These are phyloP conservation scores for Elephas maximus DNA, from an alignment of 2,113 vertebrate genomes.

Conservation along the genomic window DNA sequence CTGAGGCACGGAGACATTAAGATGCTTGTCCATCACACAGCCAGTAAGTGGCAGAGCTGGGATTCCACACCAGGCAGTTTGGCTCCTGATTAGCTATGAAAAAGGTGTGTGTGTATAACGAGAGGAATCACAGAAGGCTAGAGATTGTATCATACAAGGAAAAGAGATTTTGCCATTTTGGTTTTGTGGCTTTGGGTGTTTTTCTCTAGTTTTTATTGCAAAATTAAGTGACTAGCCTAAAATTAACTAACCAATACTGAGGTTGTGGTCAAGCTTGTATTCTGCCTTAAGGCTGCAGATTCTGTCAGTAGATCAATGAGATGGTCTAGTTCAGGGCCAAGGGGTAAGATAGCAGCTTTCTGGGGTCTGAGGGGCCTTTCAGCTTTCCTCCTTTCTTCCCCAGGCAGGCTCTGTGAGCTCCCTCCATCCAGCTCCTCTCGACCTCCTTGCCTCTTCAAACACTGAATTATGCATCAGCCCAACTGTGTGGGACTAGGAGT, in stretches of 20 bases:
- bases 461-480: not conserved
- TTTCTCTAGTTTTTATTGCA: not conserved
- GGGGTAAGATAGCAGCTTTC: accelerated
- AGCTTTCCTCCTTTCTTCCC: not conserved
- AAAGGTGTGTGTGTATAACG: accelerated
- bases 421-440: not conserved
- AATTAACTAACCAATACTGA: not conserved
- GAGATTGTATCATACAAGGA: not conserved
- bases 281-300: not conserved
- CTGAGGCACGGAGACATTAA: not conserved
- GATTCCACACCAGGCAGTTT: not conserved
- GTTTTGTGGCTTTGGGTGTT: not conserved
- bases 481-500: not conserved
- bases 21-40: not conserved
- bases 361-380: not conserved
- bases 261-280: not conserved
- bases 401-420: not conserved
- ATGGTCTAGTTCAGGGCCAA: not conserved
- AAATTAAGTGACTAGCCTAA: not conserved
- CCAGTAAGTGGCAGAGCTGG: not conserved
- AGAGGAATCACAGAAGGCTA: not conserved
- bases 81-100: not conserved
- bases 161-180: not conserved
- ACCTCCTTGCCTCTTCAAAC: not conserved
- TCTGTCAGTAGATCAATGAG: not conserved